Conservation (phyloP, 1,140 invertebrate species). For the Drosophila paulistorum region DNA sequence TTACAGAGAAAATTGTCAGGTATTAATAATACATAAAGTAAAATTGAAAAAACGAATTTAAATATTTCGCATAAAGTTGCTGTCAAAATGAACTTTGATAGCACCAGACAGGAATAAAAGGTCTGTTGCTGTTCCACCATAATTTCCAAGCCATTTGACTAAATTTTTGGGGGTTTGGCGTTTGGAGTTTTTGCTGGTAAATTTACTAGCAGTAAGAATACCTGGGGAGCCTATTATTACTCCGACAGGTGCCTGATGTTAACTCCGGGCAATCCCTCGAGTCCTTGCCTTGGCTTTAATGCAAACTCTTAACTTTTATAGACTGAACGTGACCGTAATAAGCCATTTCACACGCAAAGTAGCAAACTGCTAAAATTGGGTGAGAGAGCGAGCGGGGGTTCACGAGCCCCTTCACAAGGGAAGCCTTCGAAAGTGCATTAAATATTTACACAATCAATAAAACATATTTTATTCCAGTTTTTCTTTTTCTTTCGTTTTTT, state of each 20-base stretch:
- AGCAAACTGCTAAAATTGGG: not conserved
- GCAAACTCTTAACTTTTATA: conserved; percentile 23
- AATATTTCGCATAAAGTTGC: not conserved
- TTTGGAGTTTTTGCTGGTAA: not conserved
- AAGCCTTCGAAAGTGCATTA: conserved; percentile 11
- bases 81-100: not conserved
- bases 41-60: too few species aligned
- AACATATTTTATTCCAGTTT: conserved; percentile 7
- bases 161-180: not conserved
- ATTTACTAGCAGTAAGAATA: not conserved
- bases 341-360: conserved; percentile 25
- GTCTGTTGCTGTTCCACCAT: not conserved
- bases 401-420: not conserved
- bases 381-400: not conserved
- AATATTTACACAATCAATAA: conserved; percentile 31
- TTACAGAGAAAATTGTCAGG: too few species aligned
- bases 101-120: not conserved
- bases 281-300: conserved; percentile 7
- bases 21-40: too few species aligned
- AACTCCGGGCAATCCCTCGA: not conserved
- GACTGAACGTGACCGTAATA: conserved; percentile 28
- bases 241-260: conserved; percentile 1
- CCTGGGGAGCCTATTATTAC: not conserved
- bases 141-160: conserved; percentile 6
- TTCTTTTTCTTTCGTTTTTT: not conserved